Conservation (phyloP, 2,113 vertebrate genomes). For the Dunckerocampus dactyliophorus region DNA sequence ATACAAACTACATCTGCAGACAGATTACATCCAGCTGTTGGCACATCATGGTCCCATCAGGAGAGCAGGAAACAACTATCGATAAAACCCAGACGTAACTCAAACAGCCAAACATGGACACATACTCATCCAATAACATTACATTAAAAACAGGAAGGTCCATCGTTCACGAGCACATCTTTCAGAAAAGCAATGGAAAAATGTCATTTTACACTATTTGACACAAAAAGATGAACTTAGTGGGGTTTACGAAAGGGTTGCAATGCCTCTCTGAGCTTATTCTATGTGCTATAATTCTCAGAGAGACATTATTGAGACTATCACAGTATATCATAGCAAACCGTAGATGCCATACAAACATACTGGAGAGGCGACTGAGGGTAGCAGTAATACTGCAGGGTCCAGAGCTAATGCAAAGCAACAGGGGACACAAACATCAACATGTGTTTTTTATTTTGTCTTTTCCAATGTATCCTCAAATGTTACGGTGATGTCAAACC, state of each 20-base stretch:
- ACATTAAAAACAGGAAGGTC: constrained; percentile 8
- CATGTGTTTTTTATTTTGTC: no score
- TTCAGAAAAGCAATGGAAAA: background rate
- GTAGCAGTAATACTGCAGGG: no score
- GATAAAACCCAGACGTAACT: constrained; percentile 35
- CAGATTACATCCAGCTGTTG: constrained; percentile 61
- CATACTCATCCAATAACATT: constrained; percentile 18
- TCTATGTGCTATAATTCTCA: background rate
- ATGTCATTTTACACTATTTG: background rate
- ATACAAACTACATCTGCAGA: constrained; percentile 30
- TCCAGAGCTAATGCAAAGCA: no score
- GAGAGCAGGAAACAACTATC: constrained; percentile 27
- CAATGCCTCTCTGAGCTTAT: background rate
- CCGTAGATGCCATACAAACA: no score
- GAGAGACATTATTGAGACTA: no score
- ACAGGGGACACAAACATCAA: no score
- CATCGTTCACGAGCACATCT: constrained; percentile 5
- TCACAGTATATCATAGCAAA: no score
- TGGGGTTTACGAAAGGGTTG: background rate
- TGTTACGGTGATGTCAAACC: no score
- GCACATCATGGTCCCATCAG: constrained; percentile 40
- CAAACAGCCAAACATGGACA: constrained; percentile 26
- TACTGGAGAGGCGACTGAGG: no score
- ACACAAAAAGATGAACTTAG: background rate
- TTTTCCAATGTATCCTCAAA: no score